Evolutionary conservation across 2,888 invertebrate species (phyloP).

Genomic region (Muscina levida): DNA sequence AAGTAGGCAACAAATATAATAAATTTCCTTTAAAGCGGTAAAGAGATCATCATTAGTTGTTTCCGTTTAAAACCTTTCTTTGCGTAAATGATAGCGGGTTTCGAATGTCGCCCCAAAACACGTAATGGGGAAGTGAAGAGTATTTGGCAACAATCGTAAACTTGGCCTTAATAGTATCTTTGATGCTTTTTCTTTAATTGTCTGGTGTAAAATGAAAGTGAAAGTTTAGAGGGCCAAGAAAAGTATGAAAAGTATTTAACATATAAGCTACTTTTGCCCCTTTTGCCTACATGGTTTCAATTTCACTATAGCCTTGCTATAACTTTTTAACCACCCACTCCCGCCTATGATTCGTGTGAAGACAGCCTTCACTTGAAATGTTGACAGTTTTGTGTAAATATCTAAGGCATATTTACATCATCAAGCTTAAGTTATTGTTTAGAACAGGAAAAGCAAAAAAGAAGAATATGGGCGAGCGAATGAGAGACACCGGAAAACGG

Average conservation of each 20-base stretch:
- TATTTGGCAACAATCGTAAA: slow-evolving; percentile 11
- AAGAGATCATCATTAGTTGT: slow-evolving; percentile 13
- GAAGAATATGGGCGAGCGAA: too few species aligned
- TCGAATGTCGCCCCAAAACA: not conserved
- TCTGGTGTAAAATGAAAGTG: slow-evolving; percentile 55
- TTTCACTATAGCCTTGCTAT: too few species aligned
- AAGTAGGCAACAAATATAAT: slow-evolving; percentile 7
- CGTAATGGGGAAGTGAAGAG: not conserved
- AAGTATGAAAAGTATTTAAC: slow-evolving; percentile 49
- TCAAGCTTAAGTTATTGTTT: slow-evolving; percentile 23
- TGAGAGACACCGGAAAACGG: not conserved
- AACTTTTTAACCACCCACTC: too few species aligned
- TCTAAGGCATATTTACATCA: slow-evolving; percentile 26
- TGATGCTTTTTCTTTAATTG: slow-evolving; percentile 59
- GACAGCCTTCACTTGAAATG: not conserved
- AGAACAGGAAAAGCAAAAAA: not conserved
- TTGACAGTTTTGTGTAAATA: slow-evolving; percentile 24
- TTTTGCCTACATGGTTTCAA: slow-evolving; percentile 29
- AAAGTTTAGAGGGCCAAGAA: too few species aligned
- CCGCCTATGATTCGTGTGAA: not conserved
- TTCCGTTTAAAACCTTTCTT: not conserved
- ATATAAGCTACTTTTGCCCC: slow-evolving; percentile 40
- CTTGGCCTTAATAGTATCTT: slow-evolving; percentile 46
- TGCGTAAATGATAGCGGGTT: too few species aligned
- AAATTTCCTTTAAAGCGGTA: not conserved